phyloP scores from a whole-genome alignment of 30 jellyfish, hydroid and myxozoan genomes.

The Aurelia aurita region DNA sequence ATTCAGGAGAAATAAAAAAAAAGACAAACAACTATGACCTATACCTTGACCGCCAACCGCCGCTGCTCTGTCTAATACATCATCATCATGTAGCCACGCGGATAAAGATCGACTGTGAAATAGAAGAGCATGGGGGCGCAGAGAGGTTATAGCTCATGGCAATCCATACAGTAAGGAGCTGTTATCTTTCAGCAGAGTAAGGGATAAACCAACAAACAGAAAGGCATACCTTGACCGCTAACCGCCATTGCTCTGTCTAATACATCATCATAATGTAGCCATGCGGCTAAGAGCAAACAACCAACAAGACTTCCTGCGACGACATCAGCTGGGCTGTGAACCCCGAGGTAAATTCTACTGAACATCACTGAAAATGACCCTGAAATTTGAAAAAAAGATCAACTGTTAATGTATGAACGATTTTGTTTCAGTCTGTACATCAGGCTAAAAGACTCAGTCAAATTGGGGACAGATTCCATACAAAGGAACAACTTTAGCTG shows the following conservation, averaged over 20 bases:
- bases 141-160: too few relatives aligned
- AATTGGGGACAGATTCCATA: too few relatives aligned
- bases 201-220: too few relatives aligned
- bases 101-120: constrained; percentile 66
- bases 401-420: neutral
- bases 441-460: too few relatives aligned
- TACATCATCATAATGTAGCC: constrained; percentile 81
- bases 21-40: too few relatives aligned
- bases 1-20: too few relatives aligned
- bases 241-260: constrained; percentile 84
- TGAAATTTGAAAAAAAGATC: constrained; percentile 6
- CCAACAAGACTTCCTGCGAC: constrained; percentile 97
- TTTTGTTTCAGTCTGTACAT: too few relatives aligned
- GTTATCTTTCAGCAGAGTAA: too few relatives aligned
- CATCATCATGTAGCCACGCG: constrained; percentile 81
- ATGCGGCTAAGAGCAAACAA: constrained; percentile 68
- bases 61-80: constrained; percentile 77
- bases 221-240: constrained; percentile 81
- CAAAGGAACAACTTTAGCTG: constrained; percentile 96
- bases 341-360: constrained; percentile 95
- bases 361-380: constrained; percentile 97
- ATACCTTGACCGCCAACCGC: constrained; percentile 87
- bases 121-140: too few relatives aligned
- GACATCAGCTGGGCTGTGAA: constrained; percentile 99
- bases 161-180: too few relatives aligned